These are phyloP conservation scores for Delphinapterus leucas DNA, from an alignment of 2,113 vertebrate genomes.

Conservation along the genomic window DNA sequence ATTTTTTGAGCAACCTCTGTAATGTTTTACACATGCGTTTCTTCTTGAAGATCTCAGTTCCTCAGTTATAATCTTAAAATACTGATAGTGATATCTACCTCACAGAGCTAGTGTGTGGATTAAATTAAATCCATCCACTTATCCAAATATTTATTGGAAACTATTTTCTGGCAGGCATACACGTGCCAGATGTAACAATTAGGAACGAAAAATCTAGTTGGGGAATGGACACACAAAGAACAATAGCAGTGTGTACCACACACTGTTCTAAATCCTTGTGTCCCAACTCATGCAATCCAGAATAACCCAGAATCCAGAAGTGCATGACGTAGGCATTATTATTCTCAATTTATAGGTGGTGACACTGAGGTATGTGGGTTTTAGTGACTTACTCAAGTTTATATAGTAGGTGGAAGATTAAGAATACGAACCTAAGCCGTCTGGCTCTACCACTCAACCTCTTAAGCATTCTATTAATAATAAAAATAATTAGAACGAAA, in stretches of 20 bases:
- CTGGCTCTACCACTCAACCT: neutral
- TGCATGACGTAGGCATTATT: neutral
- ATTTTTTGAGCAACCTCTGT: neutral
- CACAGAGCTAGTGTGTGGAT: neutral
- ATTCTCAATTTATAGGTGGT: neutral
- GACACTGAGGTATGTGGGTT: neutral
- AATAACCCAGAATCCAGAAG: neutral
- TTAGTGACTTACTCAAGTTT: neutral
- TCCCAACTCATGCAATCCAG: neutral
- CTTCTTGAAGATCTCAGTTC: neutral
- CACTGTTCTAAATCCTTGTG: neutral
- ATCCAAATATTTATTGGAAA: neutral
- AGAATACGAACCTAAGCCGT: neutral
- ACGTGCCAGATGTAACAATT: neutral
- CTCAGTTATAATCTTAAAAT: neutral
- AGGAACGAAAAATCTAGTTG: neutral
- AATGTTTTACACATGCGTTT: neutral
- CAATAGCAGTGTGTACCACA: rapidly evolving
- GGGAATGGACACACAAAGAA: neutral
- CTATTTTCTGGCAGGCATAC: neutral
- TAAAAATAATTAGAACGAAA: neutral
- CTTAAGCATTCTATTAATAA: neutral
- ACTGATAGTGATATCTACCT: neutral
- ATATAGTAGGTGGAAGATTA: neutral
- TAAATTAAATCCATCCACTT: neutral